Evolutionary conservation across 1,140 invertebrate species (phyloP).

Genomic region (Zaprionus camerounensis): DNA sequence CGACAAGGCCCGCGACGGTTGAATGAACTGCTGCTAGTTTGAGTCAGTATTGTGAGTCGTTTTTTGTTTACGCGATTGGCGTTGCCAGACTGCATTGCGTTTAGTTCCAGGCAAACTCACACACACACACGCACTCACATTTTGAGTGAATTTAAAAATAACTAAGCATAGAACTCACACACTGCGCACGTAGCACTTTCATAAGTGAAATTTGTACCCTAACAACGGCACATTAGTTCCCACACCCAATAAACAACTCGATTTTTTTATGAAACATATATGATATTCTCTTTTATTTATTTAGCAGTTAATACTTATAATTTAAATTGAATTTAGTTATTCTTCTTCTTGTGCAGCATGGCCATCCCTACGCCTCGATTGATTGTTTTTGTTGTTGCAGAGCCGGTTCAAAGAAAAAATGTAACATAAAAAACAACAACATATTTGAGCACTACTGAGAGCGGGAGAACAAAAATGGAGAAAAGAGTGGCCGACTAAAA

Average conservation of each 20-base stretch:
- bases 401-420: slow-evolving; percentile 44
- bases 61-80: background rate
- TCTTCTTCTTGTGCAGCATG: slow-evolving; percentile 28
- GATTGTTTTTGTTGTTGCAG: slow-evolving; percentile 22
- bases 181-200: slow-evolving; percentile 12
- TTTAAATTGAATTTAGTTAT: slow-evolving; percentile 43
- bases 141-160: slow-evolving; percentile 56
- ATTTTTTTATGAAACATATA: slow-evolving; percentile 54
- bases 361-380: slow-evolving; percentile 49
- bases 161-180: slow-evolving; percentile 30
- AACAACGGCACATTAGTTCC: slow-evolving; percentile 11
- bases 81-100: slow-evolving; percentile 41
- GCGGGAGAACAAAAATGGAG: background rate
- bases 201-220: slow-evolving; percentile 34
- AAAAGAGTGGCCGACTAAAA: background rate
- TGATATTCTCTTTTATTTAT: slow-evolving; percentile 43
- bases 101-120: slow-evolving; percentile 6
- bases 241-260: background rate
- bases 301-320: slow-evolving; percentile 61
- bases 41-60: slow-evolving; percentile 22
- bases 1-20: slow-evolving; percentile 19
- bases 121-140: slow-evolving; percentile 19
- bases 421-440: slow-evolving; percentile 31
- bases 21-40: slow-evolving; percentile 34
- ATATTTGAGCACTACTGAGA: slow-evolving; percentile 14